Evolutionary conservation across 2,888 invertebrate species (phyloP), one percentile per base, ranked within the genome.

Genomic region (Alentia gelatinosa): DNA sequence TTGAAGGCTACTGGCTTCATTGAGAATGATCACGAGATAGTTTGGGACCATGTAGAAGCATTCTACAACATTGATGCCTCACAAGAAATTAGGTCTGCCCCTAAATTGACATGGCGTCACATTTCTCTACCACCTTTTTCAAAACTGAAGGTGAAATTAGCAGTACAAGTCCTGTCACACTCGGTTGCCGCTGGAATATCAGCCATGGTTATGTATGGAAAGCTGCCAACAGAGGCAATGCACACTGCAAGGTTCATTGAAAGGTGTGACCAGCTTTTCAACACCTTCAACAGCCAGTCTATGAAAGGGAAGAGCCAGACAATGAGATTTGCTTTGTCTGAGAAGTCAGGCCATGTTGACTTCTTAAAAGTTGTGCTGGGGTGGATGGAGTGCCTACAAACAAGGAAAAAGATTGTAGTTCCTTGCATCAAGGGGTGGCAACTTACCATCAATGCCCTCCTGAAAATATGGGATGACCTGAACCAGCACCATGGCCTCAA

Each of bases 161-260:
- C 47, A 42, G 9, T 42, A 42, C 47, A 42, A 15, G 47, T 42
- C 15, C 15, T 42, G 7, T 42, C 47, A 12, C 15, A 12, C 47
- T 42, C 47, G 7, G 47, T 42, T 7, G 47, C 47, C 15, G 47
- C 47, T 7, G 47, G 47, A 12, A 42, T 42, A 12, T 12, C 15
- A 42, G 7, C 47, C 9, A 42, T 42, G 47, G 47, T 42, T 15
- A 42, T 12, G 47, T 12, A 15, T 15, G 15, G 15, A 12, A 15
- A 42, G 7, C 47, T 42, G 47, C 47, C 88, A 47, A 40, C 7
- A 5, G 75, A 90, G 35, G 90, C 89, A 19, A 19, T 37, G 5
- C 40, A 47, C 68, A 91, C 91, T 1, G 90, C 91, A 7, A 26
- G 23, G 37, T 91, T 91, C 56, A 12, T 90, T 5, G 90, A 90